Percentiles rank a stretch among this genome's conserved stretches.
Evolutionary conservation across 2,888 invertebrate species (phyloP).

Genomic region (Lymantria dispar): DNA sequence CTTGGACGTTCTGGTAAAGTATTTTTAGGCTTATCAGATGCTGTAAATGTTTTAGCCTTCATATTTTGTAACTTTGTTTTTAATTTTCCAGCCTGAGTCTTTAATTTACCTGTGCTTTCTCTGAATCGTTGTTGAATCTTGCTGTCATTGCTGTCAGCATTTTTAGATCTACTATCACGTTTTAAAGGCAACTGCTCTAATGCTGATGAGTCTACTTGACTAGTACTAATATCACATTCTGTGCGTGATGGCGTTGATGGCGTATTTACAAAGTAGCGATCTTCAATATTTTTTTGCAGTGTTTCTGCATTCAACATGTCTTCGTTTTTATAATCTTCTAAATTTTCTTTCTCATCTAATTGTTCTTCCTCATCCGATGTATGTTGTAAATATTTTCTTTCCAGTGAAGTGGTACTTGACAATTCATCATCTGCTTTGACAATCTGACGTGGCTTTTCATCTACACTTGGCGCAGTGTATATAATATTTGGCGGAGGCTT

Average conservation of each 20-base stretch:
- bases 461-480: conserved; percentile 60
- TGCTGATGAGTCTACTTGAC: conserved; percentile 86
- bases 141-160: conserved; percentile 73
- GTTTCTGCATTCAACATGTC: conserved; percentile 72
- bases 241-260: conserved; percentile 84
- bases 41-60: conserved; percentile 79
- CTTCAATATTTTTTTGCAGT: conserved; percentile 84
- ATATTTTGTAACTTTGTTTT: conserved; percentile 85
- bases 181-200: conserved; percentile 84
- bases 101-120: conserved; percentile 87
- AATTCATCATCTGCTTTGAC: conserved; percentile 74
- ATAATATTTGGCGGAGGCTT: conserved; percentile 81
- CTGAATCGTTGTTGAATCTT: conserved; percentile 86
- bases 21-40: conserved; percentile 81
- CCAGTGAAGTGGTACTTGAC: conserved; percentile 76
- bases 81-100: conserved; percentile 87
- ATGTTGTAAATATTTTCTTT: conserved; percentile 73
- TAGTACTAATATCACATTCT: conserved; percentile 85
- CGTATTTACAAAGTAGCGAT: conserved; percentile 82
- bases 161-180: conserved; percentile 80
- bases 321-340: conserved; percentile 46
- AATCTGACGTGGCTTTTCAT: conserved; percentile 54
- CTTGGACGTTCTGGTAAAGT: conserved; percentile 81
- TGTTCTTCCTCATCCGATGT: conserved; percentile 76
- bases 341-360: conserved; percentile 57